Evolutionary conservation across 2,888 invertebrate species (phyloP), one percentile per base, ranked within the genome.

Genomic region (Xestobium rufovillosum): DNA sequence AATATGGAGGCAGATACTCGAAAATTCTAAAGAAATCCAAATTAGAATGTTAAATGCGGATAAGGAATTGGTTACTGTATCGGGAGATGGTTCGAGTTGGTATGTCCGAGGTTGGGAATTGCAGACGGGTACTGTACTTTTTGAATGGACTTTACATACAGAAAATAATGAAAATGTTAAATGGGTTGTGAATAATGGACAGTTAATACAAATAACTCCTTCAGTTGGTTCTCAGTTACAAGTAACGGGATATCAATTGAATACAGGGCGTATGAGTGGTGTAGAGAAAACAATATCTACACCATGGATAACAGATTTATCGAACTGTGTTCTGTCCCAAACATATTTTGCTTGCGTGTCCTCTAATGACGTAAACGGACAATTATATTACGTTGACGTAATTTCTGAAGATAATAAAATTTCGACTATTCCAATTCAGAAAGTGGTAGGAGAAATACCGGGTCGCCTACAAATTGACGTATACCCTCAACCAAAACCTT

Each of bases 1-100:
- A 50, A 65, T 80, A 51, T 92, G 91, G 89, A 75, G 91, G 37
- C 83, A 88, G 60, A 75, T 90, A 31, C 70, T 91, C 34, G 91
- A 91, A 52, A 61, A 65, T 47, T 67, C 71, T 43, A 56, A 58
- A 9, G 67, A 77, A 10, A 80, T 82, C 41, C 72, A 75, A 53
- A 76, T 87, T 42, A 75, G 81, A 60, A 66, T 83, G 39, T 59
- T 82, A 34, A 71, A 78, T 58, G 73, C 79, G 45, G 74, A 75
- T 42, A 73, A 69, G 44, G 82, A 84, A 49, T 72, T 86, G 34
- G 71, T 85, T 23, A 82, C 86, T 0, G 78, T 88, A 2, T 79
- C 81, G 4, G 85, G 86, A n/a, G 69, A 70, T 45, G 78, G 78
- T 39, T 57, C 53, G 34, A 53, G 41, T 12, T 80, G 79, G 45